Base-by-base conservation (phyloP, 2,888 invertebrate genomes). In the Parasteatoda lunata region DNA sequence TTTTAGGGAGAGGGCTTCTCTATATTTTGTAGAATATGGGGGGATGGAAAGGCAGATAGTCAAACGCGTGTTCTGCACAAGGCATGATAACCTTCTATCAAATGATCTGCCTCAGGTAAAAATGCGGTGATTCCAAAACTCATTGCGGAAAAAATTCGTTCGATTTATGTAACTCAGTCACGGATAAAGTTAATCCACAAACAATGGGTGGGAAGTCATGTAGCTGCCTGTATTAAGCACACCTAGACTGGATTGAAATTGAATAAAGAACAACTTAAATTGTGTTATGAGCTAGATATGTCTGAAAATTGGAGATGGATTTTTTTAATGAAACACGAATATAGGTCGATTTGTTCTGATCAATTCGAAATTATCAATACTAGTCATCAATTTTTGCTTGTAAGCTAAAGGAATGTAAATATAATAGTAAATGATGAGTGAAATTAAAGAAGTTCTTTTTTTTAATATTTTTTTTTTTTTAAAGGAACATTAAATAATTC, bases 11-110 rank as follows among this genome's bases (percentile, higher is more conserved):
- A 64, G 15, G 72, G 69, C 48, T 52, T 9, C 47, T 54, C 52
- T 69, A 49, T 47, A 64, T 59, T 45, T 69, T 77, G 51, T 52
- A 45, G n/a, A 70, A 70, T 30, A 70, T 13, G 49, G 13, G 72
- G 48, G 81, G 64, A 64, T 70, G 79, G 13, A 51, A 71, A 45
- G 4, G 69, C 59, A 51, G 69, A 71, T 30, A 70, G 49, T n/a
- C 5, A 48, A 84, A 75, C 84, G 84, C 84, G 84, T 84, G 84
- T 84, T 84, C 79, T 59, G 84, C 84, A 75, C 84, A 69, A 78
- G 78, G 69, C 73, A 79, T 13, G n/a, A 72, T 52, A 77, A 69
- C 71, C 72, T 72, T 84, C 72, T 30, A 72, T 73, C 75, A 68
- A 51, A 15, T n/a, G 45, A 83, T 83, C 65, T 51, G 72, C 84